Conservation (phyloP, 1,140 invertebrate species). For the Paraescarpia echinospica region DNA sequence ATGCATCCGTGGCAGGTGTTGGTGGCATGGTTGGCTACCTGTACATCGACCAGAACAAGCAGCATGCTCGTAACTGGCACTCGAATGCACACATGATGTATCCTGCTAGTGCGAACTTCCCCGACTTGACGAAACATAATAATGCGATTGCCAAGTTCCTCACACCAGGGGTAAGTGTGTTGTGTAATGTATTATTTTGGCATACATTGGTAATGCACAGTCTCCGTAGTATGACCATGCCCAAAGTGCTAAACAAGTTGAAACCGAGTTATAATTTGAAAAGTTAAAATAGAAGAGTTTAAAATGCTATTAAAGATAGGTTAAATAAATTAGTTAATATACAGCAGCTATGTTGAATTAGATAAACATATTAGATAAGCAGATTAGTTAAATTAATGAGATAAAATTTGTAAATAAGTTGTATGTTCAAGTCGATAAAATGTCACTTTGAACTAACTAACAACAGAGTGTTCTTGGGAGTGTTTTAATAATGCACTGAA, state of each 20-base stretch:
- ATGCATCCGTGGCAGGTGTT: not conserved
- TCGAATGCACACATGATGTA: slow-evolving; percentile 29
- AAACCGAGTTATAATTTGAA: too few species aligned
- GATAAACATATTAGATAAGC: not conserved
- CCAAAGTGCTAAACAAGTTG: too few species aligned
- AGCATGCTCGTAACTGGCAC: slow-evolving; percentile 10
- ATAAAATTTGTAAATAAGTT: not conserved
- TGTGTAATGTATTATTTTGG: not conserved
- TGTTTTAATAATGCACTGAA: too few species aligned
- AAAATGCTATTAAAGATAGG: not conserved
- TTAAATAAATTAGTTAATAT: not conserved
- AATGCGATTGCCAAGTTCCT: slow-evolving; percentile 33
- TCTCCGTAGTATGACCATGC: too few species aligned
- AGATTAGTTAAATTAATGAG: not conserved
- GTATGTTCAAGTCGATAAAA: not conserved
- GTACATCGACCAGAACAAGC: not conserved
- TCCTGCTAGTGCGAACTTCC: slow-evolving; percentile 33
- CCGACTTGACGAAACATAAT: slow-evolving; percentile 31
- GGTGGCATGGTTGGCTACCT: not conserved
- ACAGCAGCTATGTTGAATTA: not conserved
- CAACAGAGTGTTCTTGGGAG: too few species aligned
- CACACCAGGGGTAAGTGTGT: slow-evolving; percentile 21
- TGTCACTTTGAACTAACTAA: too few species aligned
- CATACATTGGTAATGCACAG: too few species aligned
- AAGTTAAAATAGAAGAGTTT: not conserved